Conservation (phyloP, 2,797 vertebrate species). For the Aselliscus stoliczkanus region DNA sequence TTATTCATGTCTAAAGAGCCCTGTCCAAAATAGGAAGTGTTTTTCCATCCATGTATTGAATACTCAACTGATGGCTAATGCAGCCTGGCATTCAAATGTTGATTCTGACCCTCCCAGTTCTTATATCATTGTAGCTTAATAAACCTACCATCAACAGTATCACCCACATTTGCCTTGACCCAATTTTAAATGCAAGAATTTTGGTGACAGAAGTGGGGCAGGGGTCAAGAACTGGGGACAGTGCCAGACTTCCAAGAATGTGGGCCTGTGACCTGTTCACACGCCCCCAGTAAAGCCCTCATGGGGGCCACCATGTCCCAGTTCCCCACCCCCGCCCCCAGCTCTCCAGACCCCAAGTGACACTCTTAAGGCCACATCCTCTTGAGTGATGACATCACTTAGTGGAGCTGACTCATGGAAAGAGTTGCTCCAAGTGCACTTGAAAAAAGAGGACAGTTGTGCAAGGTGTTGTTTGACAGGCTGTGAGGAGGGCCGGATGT, state of each 20-base stretch:
- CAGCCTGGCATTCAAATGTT: background rate
- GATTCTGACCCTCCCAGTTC: background rate
- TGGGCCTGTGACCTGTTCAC: background rate
- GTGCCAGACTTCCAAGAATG: background rate
- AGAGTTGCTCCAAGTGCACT: background rate
- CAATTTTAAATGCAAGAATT: constrained; percentile 20
- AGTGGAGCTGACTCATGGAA: constrained; percentile 14
- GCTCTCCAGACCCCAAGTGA: background rate
- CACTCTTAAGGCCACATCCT: background rate
- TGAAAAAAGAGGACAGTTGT: background rate
- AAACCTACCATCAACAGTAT: background rate
- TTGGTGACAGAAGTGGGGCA: background rate
- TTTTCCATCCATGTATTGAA: background rate
- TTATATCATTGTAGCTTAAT: background rate
- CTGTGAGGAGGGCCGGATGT: background rate
- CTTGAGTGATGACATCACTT: background rate
- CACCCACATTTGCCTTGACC: background rate
- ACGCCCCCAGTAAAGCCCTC: background rate
- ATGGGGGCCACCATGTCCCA: background rate
- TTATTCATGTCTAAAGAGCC: background rate
- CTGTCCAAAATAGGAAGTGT: background rate
- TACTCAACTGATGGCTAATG: background rate
- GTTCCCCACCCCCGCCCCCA: background rate
- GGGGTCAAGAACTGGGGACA: background rate
- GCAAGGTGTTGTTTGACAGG: constrained; percentile 24